phyloP scores from a whole-genome alignment of 2,113 vertebrate species.

The Bettongia penicillata region DNA sequence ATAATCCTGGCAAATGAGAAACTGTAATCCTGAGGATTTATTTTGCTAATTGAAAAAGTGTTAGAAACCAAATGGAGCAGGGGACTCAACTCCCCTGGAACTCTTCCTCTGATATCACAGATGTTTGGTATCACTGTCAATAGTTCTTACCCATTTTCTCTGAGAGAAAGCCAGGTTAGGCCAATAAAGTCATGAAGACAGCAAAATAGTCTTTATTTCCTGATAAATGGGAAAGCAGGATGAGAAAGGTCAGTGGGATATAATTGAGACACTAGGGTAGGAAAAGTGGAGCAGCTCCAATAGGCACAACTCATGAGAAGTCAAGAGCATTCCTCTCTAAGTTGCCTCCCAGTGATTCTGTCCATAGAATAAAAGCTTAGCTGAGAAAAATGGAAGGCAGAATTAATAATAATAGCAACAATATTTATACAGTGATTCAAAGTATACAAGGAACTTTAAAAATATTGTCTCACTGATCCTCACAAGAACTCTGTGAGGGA shows the following conservation, averaged over 20 bases:
- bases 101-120: not conserved
- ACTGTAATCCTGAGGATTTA: slow-evolving; percentile 56
- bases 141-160: not conserved
- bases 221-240: not conserved
- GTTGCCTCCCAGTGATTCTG: not conserved
- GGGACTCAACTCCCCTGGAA: not conserved
- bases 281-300: not conserved
- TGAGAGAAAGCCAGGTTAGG: not conserved
- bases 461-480: not conserved
- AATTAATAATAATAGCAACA: not conserved
- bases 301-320: not conserved
- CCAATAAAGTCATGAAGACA: not conserved
- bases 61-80: not conserved
- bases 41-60: slow-evolving; percentile 64
- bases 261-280: not conserved
- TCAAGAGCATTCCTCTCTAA: not conserved
- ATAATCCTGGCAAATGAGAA: slow-evolving; percentile 52
- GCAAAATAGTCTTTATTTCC: not conserved
- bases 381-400: not conserved
- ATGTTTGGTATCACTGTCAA: not conserved
- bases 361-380: not conserved
- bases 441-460: not conserved
- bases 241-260: not conserved
- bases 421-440: not conserved
- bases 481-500: not conserved